Percentiles rank a stretch among this genome's conserved stretches.
Evolutionary conservation across 2,888 invertebrate genomes (phyloP).

Genomic region (Phorcus lineatus): DNA sequence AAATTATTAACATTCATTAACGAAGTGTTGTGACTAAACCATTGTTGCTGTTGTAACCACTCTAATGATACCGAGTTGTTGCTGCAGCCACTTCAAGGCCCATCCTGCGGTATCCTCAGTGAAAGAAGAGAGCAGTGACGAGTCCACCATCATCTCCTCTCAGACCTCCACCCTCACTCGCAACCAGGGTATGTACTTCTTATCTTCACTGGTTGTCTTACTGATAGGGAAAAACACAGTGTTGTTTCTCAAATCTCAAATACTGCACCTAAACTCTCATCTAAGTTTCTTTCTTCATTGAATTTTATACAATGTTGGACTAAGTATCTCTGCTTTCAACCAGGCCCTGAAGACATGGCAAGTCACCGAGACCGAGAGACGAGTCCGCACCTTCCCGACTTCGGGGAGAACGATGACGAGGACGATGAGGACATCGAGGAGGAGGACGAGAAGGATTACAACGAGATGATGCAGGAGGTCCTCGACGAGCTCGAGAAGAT

Average conservation of each 20-base stretch:
- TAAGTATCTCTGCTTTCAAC: too few relatives aligned
- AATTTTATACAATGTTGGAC: too few relatives aligned
- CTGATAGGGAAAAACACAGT: too few relatives aligned
- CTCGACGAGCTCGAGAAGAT: slow-evolving; percentile 60
- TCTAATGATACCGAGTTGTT: too few relatives aligned
- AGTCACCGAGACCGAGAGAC: slow-evolving; percentile 50
- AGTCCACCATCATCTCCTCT: slow-evolving; percentile 94
- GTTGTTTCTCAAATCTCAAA: too few relatives aligned
- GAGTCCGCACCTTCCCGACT: slow-evolving; percentile 78
- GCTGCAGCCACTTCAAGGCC: slow-evolving; percentile 50
- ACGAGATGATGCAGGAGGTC: slow-evolving; percentile 60
- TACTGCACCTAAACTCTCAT: too few relatives aligned
- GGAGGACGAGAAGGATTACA: slow-evolving; percentile 48
- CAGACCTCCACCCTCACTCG: slow-evolving; percentile 96
- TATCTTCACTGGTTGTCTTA: background rate
- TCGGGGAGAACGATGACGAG: slow-evolving; percentile 54
- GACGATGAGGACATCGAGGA: slow-evolving; percentile 39
- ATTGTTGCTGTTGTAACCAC: too few relatives aligned
- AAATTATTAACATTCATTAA: too few relatives aligned
- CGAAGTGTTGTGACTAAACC: too few relatives aligned
- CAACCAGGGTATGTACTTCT: slow-evolving; percentile 78
- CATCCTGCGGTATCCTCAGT: slow-evolving; percentile 51
- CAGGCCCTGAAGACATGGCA: slow-evolving; percentile 66
- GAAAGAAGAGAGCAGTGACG: slow-evolving; percentile 94
- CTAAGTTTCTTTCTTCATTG: too few relatives aligned